A percentile compares a stretch with the other conserved stretches of the same genome.
Evolutionary conservation across 2,888 invertebrate species (phyloP).

Genomic region (Eurytoma californica): DNA sequence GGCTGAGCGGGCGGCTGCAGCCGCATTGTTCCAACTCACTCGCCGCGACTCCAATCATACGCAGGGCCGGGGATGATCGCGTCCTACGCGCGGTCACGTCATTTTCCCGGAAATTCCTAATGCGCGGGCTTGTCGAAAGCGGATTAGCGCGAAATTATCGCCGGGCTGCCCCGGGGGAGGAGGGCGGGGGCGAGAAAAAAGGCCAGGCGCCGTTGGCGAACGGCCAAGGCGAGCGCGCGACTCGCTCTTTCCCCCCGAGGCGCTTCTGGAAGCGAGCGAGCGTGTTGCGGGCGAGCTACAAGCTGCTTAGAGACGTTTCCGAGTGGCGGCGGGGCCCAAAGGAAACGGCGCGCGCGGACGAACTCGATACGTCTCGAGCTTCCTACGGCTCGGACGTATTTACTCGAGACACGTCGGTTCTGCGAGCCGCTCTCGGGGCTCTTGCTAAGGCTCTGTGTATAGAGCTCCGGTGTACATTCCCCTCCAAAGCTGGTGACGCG

Average conservation of each 20-base stretch:
- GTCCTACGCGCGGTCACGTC: too few relatives aligned
- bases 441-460: too few relatives aligned
- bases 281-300: constrained; percentile 1
- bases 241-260: not conserved
- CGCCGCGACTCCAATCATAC: too few relatives aligned
- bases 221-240: constrained; percentile 18
- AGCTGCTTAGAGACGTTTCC: constrained; percentile 35
- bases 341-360: constrained; percentile 28
- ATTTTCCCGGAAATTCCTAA: not conserved
- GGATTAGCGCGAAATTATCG: constrained; percentile 34
- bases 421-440: not conserved
- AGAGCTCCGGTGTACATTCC: too few relatives aligned
- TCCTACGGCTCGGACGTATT: constrained; percentile 39
- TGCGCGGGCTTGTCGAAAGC: constrained; percentile 10
- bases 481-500: too few relatives aligned
- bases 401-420: constrained; percentile 43
- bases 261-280: not conserved
- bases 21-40: too few relatives aligned
- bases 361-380: constrained; percentile 24
- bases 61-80: too few relatives aligned
- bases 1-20: too few relatives aligned
- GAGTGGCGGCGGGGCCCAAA: not conserved
- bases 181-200: not conserved
- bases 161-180: not conserved
- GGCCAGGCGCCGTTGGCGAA: constrained; percentile 27